These are phyloP conservation scores for Cydia fagiglandana DNA, from an alignment of 1,140 invertebrate species.

Conservation along the genomic window DNA sequence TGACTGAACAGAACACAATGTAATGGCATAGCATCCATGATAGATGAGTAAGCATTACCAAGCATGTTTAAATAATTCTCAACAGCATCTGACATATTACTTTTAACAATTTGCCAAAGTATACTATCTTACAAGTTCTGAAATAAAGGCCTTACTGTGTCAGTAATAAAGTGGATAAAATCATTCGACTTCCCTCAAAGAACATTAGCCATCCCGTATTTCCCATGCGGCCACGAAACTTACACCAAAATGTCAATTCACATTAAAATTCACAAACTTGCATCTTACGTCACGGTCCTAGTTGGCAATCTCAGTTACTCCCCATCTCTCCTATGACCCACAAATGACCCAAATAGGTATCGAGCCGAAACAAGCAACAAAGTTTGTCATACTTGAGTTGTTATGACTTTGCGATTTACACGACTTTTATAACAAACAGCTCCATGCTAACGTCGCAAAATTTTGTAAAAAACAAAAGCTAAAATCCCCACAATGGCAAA, in stretches of 20 bases:
- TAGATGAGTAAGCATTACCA: no score
- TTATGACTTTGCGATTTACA: constrained; percentile 16
- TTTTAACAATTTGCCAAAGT: no score
- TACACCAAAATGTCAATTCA: not conserved
- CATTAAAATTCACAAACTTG: not conserved
- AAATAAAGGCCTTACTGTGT: no score
- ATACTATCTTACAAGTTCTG: no score
- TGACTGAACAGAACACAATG: no score
- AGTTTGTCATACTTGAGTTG: constrained; percentile 11
- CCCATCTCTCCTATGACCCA: constrained; percentile 17
- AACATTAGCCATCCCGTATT: no score
- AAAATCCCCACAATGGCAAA: no score
- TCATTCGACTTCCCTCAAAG: no score
- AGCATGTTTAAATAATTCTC: no score
- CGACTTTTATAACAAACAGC: not conserved
- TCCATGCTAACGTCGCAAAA: not conserved
- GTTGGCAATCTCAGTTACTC: not conserved
- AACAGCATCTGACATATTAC: no score
- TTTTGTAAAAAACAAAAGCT: not conserved
- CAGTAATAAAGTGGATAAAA: no score
- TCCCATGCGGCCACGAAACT: not conserved
- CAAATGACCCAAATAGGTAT: constrained; percentile 20
- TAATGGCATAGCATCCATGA: no score
- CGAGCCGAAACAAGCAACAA: constrained; percentile 13
- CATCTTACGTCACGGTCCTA: not conserved